Conservation (phyloP, 2,888 invertebrate species). For the Neoscelio sp. region DNA sequence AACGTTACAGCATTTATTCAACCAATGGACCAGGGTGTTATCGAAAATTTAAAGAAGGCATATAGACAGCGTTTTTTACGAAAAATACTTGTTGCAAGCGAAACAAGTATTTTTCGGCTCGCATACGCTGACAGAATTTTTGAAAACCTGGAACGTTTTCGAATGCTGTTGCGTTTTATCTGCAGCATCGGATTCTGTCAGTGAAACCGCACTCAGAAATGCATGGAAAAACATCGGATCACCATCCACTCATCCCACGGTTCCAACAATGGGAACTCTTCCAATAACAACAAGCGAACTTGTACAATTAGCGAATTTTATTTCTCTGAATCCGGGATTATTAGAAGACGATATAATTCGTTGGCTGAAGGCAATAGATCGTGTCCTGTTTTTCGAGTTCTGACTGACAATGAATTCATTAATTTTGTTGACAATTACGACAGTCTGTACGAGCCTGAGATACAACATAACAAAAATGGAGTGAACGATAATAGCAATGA, state of each 20-base stretch:
- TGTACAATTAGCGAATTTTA: background rate
- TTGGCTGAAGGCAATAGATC: constrained; percentile 5
- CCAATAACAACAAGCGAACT: constrained; percentile 1
- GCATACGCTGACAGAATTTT: no score
- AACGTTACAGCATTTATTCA: no score
- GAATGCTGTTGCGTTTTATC: no score
- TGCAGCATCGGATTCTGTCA: constrained; percentile 31
- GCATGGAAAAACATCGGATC: constrained; percentile 31
- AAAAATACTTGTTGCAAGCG: no score
- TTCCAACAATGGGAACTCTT: background rate
- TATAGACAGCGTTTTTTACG: no score
- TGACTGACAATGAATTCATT: constrained; percentile 20
- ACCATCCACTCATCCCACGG: background rate
- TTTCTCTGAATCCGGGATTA: background rate
- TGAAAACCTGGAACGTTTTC: no score
- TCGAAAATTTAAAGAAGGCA: no score
- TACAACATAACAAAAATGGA: background rate
- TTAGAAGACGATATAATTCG: constrained; percentile 11
- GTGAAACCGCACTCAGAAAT: background rate
- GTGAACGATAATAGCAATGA: background rate
- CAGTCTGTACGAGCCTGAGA: background rate
- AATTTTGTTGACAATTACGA: constrained; percentile 4
- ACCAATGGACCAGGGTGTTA: no score
- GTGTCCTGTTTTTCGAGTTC: constrained; percentile 1
- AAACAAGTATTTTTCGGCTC: no score